Evolutionary conservation across 2,797 vertebrate genomes (phyloP).

Genomic region (Syndactyla subalaris): DNA sequence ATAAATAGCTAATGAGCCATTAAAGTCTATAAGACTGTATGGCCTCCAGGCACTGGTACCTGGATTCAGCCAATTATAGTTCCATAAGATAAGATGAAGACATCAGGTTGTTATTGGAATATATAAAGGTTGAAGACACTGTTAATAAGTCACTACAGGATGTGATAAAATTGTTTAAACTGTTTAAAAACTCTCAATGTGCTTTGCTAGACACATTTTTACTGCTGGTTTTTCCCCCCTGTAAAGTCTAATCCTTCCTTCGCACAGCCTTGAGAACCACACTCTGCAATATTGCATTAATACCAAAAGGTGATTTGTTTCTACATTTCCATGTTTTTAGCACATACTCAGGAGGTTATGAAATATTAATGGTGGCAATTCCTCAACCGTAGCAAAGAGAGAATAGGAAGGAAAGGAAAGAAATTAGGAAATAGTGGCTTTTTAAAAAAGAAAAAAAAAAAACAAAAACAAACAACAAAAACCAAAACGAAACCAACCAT

Average conservation of each 20-base stretch:
- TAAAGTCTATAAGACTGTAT: constrained; percentile 58
- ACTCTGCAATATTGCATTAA: constrained; percentile 25
- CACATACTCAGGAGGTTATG: constrained; percentile 42
- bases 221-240: neutral
- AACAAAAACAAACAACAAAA: too few relatives aligned
- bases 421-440: neutral
- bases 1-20: constrained; percentile 73
- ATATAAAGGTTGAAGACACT: constrained; percentile 63
- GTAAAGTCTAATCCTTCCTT: constrained; percentile 27
- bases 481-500: neutral
- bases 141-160: constrained; percentile 65
- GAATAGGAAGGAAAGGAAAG: neutral
- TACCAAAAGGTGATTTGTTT: constrained; percentile 63
- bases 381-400: neutral
- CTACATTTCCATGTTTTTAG: constrained; percentile 49
- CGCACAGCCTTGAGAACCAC: neutral
- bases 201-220: constrained; percentile 57
- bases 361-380: constrained; percentile 69
- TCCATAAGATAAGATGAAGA: constrained; percentile 63
- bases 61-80: constrained; percentile 55
- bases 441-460: neutral
- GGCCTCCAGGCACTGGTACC: constrained; percentile 47
- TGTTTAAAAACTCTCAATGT: constrained; percentile 37
- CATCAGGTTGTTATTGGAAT: constrained; percentile 55
- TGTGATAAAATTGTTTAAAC: constrained; percentile 65